phyloP scores from a whole-genome alignment of 1,140 invertebrate genomes.

The Globodera rostochiensis region DNA sequence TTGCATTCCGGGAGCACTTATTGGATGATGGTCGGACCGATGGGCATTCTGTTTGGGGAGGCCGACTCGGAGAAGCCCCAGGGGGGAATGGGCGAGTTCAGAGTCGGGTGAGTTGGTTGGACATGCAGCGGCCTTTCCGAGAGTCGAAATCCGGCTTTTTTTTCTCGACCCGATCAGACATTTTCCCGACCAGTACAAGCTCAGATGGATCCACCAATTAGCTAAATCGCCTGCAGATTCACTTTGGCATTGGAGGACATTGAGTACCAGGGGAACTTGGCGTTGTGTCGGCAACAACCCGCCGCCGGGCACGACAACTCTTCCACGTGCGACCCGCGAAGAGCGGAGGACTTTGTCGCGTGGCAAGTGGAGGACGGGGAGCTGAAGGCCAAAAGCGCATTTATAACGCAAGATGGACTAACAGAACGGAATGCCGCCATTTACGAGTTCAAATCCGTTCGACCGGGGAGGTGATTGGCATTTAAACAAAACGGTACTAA shows the following conservation, averaged over 20 bases:
- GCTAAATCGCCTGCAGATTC: constrained; percentile 12
- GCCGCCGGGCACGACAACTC: constrained; percentile 6
- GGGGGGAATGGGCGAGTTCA: constrained; percentile 46
- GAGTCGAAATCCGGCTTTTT: not conserved
- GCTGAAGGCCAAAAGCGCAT: constrained; percentile 8
- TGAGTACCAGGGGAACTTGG: constrained; percentile 35
- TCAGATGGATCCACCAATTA: no score
- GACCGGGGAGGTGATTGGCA: constrained; percentile 35
- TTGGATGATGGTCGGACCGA: constrained; percentile 12
- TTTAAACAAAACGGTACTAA: not conserved
- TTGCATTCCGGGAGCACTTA: constrained; percentile 17
- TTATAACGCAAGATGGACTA: not conserved
- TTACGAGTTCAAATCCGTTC: constrained; percentile 35
- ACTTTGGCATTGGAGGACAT: constrained; percentile 25
- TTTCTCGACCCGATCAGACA: no score
- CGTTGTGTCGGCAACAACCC: constrained; percentile 33
- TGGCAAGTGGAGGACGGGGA: constrained; percentile 46
- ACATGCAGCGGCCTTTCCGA: not conserved
- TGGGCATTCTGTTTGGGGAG: constrained; percentile 26
- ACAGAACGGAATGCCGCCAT: constrained; percentile 1
- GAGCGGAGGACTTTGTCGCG: constrained; percentile 48
- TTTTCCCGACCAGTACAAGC: no score
- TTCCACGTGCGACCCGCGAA: constrained; percentile 45
- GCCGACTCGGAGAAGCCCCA: constrained; percentile 38
- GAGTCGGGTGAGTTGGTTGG: constrained; percentile 17